Evolutionary conservation across 2,888 invertebrate genomes (phyloP).

Genomic region (Stenolophus ochropezus): DNA sequence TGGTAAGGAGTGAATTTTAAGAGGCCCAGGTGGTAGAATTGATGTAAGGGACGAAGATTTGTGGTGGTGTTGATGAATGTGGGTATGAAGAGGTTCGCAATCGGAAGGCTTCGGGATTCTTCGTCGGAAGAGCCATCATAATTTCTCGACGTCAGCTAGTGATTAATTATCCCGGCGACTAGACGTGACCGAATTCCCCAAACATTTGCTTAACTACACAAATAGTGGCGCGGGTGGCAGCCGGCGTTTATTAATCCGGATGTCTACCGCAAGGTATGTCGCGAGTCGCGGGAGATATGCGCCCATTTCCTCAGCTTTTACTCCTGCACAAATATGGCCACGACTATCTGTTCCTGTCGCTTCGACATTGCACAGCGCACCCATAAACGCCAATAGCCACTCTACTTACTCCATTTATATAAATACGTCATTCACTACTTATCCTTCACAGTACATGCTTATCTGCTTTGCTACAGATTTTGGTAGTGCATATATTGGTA

Average conservation of each 20-base stretch:
- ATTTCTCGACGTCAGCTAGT: constrained; percentile 56
- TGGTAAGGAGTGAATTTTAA: no score
- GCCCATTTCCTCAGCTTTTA: constrained; percentile 5
- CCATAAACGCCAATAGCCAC: no score
- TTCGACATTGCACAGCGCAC: no score
- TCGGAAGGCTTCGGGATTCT: constrained; percentile 15
- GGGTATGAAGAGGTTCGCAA: constrained; percentile 7
- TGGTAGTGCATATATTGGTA: no score
- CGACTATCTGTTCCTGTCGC: neutral
- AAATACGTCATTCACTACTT: no score
- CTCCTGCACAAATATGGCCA: neutral
- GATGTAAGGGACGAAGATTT: constrained; percentile 4
- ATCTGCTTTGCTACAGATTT: no score
- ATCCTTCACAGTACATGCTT: no score
- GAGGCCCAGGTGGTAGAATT: neutral
- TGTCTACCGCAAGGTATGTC: constrained; percentile 57
- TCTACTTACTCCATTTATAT: no score
- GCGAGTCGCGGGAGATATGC: constrained; percentile 48
- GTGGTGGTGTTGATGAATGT: constrained; percentile 2
- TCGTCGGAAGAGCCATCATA: constrained; percentile 40
- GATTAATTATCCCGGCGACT: constrained; percentile 57
- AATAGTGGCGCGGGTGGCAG: constrained; percentile 49
- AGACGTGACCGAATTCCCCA: constrained; percentile 59
- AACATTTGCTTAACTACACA: constrained; percentile 59
- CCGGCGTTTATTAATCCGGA: constrained; percentile 57